Evolutionary conservation across 2,113 vertebrate species (phyloP).

Genomic region (Nycticorax nycticorax): DNA sequence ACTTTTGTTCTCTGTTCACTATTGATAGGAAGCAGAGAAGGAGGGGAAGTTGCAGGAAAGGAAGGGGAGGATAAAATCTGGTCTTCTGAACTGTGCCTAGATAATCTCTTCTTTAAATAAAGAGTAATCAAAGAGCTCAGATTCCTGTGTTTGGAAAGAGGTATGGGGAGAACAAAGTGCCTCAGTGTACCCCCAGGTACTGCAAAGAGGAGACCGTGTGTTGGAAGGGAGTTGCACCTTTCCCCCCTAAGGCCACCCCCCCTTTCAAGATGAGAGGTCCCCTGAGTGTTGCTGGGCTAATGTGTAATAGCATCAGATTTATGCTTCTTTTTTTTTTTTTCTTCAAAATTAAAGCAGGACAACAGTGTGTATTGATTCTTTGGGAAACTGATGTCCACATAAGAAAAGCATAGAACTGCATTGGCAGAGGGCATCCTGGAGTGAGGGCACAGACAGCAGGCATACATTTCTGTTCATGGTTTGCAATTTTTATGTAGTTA

Average conservation of each 20-base stretch:
- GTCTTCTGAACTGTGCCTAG: not conserved
- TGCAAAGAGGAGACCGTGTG: not conserved
- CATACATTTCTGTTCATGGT: not conserved
- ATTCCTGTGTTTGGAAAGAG: not conserved
- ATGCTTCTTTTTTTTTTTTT: not conserved
- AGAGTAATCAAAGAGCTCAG: not conserved
- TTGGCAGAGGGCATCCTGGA: not conserved
- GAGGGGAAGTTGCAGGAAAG: not conserved
- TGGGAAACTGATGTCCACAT: not conserved
- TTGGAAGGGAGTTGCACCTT: not conserved
- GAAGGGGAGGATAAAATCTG: not conserved
- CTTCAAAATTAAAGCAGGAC: not conserved
- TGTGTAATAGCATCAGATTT: not conserved
- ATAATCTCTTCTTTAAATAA: not conserved
- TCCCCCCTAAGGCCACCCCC: not conserved
- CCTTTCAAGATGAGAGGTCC: not conserved
- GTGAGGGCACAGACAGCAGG: not conserved
- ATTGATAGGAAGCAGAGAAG: not conserved
- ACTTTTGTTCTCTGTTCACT: not conserved
- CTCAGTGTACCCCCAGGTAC: not conserved
- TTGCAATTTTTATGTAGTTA: not conserved
- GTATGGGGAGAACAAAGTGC: not conserved
- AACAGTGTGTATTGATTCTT: not conserved
- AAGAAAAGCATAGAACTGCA: not conserved
- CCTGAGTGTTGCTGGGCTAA: not conserved